Base-by-base conservation (phyloP, 2,888 invertebrate species). In the Biston stratarius region DNA sequence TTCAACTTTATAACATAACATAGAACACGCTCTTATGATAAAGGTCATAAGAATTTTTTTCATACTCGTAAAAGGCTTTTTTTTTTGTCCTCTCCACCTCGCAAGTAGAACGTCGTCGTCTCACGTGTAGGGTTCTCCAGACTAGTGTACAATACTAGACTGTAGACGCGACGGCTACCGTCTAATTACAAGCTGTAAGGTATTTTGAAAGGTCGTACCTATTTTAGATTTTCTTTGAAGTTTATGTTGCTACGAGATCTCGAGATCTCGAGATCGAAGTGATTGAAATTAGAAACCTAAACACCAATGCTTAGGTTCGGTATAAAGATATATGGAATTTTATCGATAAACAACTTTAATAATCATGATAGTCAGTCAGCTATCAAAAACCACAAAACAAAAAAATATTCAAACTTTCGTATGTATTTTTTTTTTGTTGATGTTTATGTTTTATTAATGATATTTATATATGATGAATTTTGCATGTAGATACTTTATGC, bases 141-240 rank as follows among this genome's bases (percentile, higher is more conserved):
- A 56, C 61, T 44, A 15, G 52, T 48, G 66, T 61, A 70, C 53
- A 69, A 64, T 72, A 67, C 71, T 48, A 67, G 65, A 66, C 68
- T 60, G 45, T 57, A 65, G 63, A 57, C 49, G 24, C 52, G 33
- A 58, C 48, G 10, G 51, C 64, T 47, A 52, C 47, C 51, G 61
- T 57, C 63, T 68, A 62, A 48, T 64, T 62, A 65, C 69, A n/a
- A 24, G 38, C 45, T 58, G 24, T 24, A 36, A 57, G 48, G 48
- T 44, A 56, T 38, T 51, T 59, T 48, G 14, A 48, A 51, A 61
- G 42, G 33, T 56, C 48, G 34, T 62, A 56, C 42, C 11, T 36
- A 45, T 45, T 36, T 57, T 8, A 45, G 6, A n/a, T 44, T 57
- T 33, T 9, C 36, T 57, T 57, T 57, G 45, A 14, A 57, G 34